Base-by-base conservation (phyloP, 2,797 vertebrate species). In the Periparus ater region DNA sequence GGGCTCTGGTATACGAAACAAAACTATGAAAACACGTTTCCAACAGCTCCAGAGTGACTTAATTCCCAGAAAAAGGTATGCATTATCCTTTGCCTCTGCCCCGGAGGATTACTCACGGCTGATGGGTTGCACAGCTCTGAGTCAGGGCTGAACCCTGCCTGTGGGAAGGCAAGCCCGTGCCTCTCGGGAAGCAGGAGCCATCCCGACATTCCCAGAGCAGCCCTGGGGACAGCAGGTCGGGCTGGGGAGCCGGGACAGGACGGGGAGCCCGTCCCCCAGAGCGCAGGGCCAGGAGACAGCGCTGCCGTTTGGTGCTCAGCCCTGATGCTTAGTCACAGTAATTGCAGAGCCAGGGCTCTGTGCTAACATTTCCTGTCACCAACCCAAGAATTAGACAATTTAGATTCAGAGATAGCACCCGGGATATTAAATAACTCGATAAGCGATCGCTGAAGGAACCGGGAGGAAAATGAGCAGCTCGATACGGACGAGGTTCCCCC, bases 321-420 rank as follows among this genome's bases (percentile, higher is more conserved):
- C 47, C 36, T 7, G 32, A n/a, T 45, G 77, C 86, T 91, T 87
- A 65, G 83, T 89, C 88, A 88, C 82, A 80, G n/a, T 40, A 93
- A 67, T 93, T 79, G 93, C 72, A 83, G 60, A 42, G 82, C 51
- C 55, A 63, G 66, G 27, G 73, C 89, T 91, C 87, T 81, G 83
- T 83, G 80, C 68, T 93, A 88, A 65, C 91, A 94, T 93, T 94
- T 96, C 96, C 95, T 95, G 91, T 93, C 94, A 89, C 76, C 87
- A 57, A 51, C 94, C 96, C 93, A 71, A 81, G 88, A 93, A 96
- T 94, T 91, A 93, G 85, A 94, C 90, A 97, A 95, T 94, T 94
- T 87, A 89, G 84, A 88, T 93, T 29, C 45, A 83, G 72, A 96
- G 94, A 96, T 55, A 92, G 93, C 47, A 44, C 61, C 61, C 10